These are phyloP conservation scores for Bimastos eiseni DNA, from an alignment of 2,888 invertebrate genomes.

Conservation along the genomic window DNA sequence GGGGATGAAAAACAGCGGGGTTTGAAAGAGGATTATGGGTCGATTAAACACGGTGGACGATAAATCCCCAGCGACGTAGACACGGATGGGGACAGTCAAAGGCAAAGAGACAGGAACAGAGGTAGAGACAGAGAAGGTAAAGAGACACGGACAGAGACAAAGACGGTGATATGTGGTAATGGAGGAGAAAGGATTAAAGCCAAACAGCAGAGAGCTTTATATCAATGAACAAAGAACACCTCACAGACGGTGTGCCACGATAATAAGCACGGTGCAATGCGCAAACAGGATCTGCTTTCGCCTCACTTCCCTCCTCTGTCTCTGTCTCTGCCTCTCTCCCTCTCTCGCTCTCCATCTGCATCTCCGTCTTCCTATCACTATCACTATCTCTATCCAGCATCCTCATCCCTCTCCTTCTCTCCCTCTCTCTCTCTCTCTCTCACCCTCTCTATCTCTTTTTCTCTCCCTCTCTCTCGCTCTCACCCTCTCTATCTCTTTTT, in stretches of 20 bases:
- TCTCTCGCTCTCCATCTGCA: not conserved
- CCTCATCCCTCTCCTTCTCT: too few relatives aligned
- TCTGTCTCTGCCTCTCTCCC: not conserved
- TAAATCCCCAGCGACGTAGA: not conserved
- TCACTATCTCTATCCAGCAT: not conserved
- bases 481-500: not conserved
- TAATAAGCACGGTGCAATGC: not conserved
- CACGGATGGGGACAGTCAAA: too few relatives aligned
- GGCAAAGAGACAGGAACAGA: not conserved
- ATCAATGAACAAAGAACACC: not conserved
- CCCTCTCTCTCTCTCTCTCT: not conserved
- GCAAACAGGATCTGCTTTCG: not conserved
- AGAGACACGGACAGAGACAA: too few relatives aligned
- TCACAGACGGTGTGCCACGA: not conserved
- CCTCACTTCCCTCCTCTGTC: too few relatives aligned
- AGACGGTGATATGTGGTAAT: too few relatives aligned
- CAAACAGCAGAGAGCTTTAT: not conserved
- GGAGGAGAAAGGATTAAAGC: not conserved
- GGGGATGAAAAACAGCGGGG: not conserved
- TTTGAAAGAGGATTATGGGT: not conserved
- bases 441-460: not conserved
- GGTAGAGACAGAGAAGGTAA: not conserved
- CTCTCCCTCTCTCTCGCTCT: not conserved
- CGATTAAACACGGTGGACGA: not conserved
- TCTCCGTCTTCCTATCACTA: too few relatives aligned